Base-by-base conservation (phyloP, 2,888 invertebrate species). In the Diarsia dahlii region DNA sequence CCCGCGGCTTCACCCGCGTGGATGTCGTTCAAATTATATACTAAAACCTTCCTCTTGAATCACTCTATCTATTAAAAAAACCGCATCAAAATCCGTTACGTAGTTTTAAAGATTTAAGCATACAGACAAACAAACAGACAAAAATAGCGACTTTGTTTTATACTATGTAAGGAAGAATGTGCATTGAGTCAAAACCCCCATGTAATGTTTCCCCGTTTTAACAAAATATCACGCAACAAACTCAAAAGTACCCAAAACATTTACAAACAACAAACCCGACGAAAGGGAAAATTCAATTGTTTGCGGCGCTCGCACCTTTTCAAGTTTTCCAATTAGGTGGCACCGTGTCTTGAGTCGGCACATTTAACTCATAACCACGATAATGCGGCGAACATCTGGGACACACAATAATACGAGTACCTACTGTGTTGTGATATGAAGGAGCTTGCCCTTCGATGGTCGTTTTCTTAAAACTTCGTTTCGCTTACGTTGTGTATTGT, bases 321-420 rank as follows among this genome's bases (percentile, higher is more conserved):
- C 90, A 94, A 95, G 93, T 95, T 93, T 93, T 92, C 94, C 93
- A 94, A 94, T 95, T 95, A 94, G 90, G 87, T 88, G 90, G 90
- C 89, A 92, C 90, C 90, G 91, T 91, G 91, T 91, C 82, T 92
- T 88, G 80, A 87, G 85, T 86, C 88, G 89, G 89, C 90, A 93
- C 90, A 93, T 93, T 92, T 90, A 92, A 92, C 90, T 93, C 92
- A 93, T 88, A 90, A 89, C 82, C 74, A 80, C 89, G 92, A 93
- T 93, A 94, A 94, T 92, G 88, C 84, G 84, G 82, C 67, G 74
- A 89, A 89, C 93, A 94, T 92, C 92, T 94, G 94, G 82, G 91
- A 85, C 90, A 90, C 86, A 86, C 88, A 89, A 84, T 85, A 81
- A 82, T 84, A 84, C 82, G 84, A 86, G 58, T 56, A 18, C 6